Base-by-base conservation (phyloP, 1,140 invertebrate genomes). In the Lutraria rhynchaena region DNA sequence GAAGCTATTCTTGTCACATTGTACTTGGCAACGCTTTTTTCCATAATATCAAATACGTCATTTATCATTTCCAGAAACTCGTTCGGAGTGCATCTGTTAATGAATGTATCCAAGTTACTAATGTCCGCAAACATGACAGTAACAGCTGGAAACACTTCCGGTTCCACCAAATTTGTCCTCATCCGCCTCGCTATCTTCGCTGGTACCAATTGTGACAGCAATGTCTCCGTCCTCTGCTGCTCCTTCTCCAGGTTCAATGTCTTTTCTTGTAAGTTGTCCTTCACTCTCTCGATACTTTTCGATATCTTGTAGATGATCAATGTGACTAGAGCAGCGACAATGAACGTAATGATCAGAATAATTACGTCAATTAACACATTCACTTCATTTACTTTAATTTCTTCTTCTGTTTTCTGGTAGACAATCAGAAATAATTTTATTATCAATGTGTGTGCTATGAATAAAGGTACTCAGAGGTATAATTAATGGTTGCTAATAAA, bases 111-210 rank as follows among this genome's bases (percentile, higher is more conserved):
- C 49, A 76, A 65, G 44, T 76, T 65, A 29, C 74, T n/a, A 9
- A 76, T 51, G 1, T 76, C 74, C 3, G 44, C 60, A 63, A 49
- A 51, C 74, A 76, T 76, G n/a, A 76, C 74, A 24, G 74, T 63
- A 1, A 76, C 74, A 17, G 51, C 27, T 29, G 58, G 11, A 17
- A 76, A 76, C 3, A 33, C 5, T 49, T 76, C 74, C 17, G 74
- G 60, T 35, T 76, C 58, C 19, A 55, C 41, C 2, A 46, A 22
- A 33, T 31, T 24, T 35, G 22, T n/a, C 9, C 24, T 37, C 74
- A 76, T 76, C 5, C 74, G 41, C 60, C 37, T 76, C 7, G 74
- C 35, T 1, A 76, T 76, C 24, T 76, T 76, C 5, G 57, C 29
- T 1, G 74, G 74, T 33, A 76, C 74, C 2, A 76, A 44, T 22